These are phyloP conservation scores for Pyrgus malvae DNA, from an alignment of 2,888 invertebrate species.

Conservation along the genomic window DNA sequence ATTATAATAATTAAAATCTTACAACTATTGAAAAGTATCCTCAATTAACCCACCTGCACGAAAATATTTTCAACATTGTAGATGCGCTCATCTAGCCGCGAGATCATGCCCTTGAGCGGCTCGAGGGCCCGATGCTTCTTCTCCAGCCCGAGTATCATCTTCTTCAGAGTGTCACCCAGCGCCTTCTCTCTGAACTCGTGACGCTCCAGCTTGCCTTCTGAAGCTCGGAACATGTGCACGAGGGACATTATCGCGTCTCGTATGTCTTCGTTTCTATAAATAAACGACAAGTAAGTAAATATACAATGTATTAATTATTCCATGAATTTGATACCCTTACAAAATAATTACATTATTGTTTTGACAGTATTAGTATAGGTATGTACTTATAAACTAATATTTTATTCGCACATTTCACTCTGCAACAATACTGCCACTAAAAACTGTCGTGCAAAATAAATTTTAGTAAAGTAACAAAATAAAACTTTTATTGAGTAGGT, in stretches of 20 bases:
- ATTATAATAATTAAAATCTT: too few species aligned
- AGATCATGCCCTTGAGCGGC: conserved; percentile 85
- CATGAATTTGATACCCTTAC: too few species aligned
- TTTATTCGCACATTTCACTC: too few species aligned
- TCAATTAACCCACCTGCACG: conserved; percentile 77
- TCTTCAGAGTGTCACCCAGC: conserved; percentile 90
- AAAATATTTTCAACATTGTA: conserved; percentile 89
- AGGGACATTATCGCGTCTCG: conserved; percentile 90
- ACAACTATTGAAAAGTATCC: not conserved
- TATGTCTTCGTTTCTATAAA: conserved; percentile 85
- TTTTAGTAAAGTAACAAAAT: too few species aligned
- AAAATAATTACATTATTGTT: too few species aligned
- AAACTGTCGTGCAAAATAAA: too few species aligned
- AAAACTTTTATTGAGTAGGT: too few species aligned
- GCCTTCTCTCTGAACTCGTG: conserved; percentile 91
- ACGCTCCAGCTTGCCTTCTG: conserved; percentile 91
- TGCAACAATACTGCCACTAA: too few species aligned
- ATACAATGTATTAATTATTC: too few species aligned
- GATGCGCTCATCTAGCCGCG: conserved; percentile 87
- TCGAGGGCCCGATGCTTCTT: conserved; percentile 87
- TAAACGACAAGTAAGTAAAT: not conserved
- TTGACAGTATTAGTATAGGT: too few species aligned
- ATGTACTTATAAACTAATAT: too few species aligned
- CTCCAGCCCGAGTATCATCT: conserved; percentile 85
- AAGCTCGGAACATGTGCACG: conserved; percentile 89